Evolutionary conservation across 1,140 invertebrate genomes (phyloP), one percentile per base, ranked within the genome.

Genomic region (Papilio polytes): DNA sequence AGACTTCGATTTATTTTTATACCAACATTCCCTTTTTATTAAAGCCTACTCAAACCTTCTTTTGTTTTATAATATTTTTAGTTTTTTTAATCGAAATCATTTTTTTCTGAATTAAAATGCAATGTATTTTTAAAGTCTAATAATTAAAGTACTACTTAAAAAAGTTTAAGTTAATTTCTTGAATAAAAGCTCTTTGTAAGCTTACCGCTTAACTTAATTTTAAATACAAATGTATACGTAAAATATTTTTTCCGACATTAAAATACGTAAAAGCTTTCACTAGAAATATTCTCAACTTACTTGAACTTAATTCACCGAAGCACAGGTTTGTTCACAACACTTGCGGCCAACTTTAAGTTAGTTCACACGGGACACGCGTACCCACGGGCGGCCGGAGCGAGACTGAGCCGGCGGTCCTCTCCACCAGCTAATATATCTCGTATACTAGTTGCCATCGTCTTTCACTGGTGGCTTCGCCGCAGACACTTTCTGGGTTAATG

Each of bases 401-500:
- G 84, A 94, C 92, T 93, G 91, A 87, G 87, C 82, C 80, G 82
- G 87, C 82, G 82, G 56, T 82, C 80, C 83, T 80, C 80, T 74
- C 82, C 85, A 82, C 85, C 78, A 83, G 83, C 89, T 91, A 94
- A 92, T 93, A 92, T 93, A 94, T 91, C 89, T 92, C 88, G 87
- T 89, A 92, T 90, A 91, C 90, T 91, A 92, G 89, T 90, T 91
- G 91, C 87, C 90, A 88, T 90, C 90, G 90, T 93, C 92, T 94
- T 93, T 94, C 92, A 93, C 92, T 93, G 90, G 83, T 83, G 82
- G 84, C 81, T 83, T 87, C 85, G 83, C 87, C 85, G 85, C 87
- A 86, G 89, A 83, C 87, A 88, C 85, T 93, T 93, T 93, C 89
- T 94, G 91, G 92, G 91, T 94, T 94, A 94, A 94, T 94, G 92